These are phyloP conservation scores for Augochlora pura DNA, from an alignment of 1,140 invertebrate genomes.

Conservation along the genomic window DNA sequence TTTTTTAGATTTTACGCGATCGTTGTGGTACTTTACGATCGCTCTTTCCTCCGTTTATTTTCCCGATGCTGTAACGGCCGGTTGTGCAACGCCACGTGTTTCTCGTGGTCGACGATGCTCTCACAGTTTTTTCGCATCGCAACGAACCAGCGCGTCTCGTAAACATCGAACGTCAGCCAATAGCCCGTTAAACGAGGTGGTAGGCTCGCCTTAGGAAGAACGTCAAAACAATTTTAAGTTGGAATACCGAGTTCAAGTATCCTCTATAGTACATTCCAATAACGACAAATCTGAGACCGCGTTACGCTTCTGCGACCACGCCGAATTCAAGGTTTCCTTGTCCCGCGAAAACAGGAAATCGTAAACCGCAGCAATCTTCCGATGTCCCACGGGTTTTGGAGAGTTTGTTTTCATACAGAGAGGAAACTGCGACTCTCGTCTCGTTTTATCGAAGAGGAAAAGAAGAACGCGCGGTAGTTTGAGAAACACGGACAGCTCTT, in stretches of 20 bases:
- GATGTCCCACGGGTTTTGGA: background rate
- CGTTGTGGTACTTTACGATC: slow-evolving; percentile 1
- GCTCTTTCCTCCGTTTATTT: slow-evolving; percentile 19
- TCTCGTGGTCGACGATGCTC: background rate
- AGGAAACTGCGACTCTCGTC: too few relatives aligned
- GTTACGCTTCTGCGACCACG: background rate
- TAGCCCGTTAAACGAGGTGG: too few relatives aligned
- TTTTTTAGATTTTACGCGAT: slow-evolving; percentile 15
- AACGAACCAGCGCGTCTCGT: background rate
- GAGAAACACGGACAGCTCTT: too few relatives aligned
- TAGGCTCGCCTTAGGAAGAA: too few relatives aligned
- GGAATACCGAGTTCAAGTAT: background rate
- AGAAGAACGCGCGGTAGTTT: too few relatives aligned
- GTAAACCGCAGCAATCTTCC: background rate
- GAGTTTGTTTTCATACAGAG: background rate
- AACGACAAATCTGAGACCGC: background rate
- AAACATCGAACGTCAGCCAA: background rate
- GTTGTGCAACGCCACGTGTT: slow-evolving; percentile 7
- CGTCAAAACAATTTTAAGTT: background rate
- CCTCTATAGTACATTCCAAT: background rate
- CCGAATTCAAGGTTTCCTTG: background rate
- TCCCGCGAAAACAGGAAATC: background rate
- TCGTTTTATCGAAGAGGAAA: too few relatives aligned
- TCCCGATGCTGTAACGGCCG: slow-evolving; percentile 4
- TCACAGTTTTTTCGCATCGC: background rate